Base-by-base conservation (phyloP, 2,888 invertebrate genomes). In the Mythimna pallens region DNA sequence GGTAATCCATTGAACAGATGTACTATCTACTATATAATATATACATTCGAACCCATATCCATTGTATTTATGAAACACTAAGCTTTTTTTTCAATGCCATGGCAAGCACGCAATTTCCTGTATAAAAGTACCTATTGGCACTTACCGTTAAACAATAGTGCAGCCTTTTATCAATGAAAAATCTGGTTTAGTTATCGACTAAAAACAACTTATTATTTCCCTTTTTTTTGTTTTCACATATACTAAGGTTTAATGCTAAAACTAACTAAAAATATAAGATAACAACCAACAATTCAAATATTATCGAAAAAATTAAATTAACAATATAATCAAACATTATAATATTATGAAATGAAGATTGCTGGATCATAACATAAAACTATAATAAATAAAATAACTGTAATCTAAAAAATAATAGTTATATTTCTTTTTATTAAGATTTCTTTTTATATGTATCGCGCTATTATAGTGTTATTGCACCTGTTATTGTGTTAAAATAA, bases 331-430 rank as follows among this genome's bases (percentile, higher is more conserved):
- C 25, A 25, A 75, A 57, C 47, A 34, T 25, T 52, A 61, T 47
- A 65, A 55, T 22, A 71, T 50, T n/a, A 17, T 47, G 6, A 47
- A 36, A 74, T 52, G 0, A 63, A 40, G 8, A 65, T 76, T 47
- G 17, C 14, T 66, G 12, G 30, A 57, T 62, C 36, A 3, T 65
- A 30, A 22, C 30, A 50, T 62, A 62, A 74, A 66, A 30, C 30
- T 57, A 20, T 0, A 57, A 57, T 9, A 25, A 1, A 47, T 9
- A 25, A 1, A 47, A 57, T 43, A n/a, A 6, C 4, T 40, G 20
- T 25, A 62, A 62, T 10, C 30, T 65, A 50, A 65, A 52, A 50
- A 75, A 55, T 40, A 25, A 70, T 52, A 3, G 40, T 30, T 50
- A 14, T 55, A n/a, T 30, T 47, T 64, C 9, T 75, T 8, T 55